These are phyloP conservation scores for Penelope pileata DNA, from an alignment of 2,113 vertebrate species.

Conservation along the genomic window DNA sequence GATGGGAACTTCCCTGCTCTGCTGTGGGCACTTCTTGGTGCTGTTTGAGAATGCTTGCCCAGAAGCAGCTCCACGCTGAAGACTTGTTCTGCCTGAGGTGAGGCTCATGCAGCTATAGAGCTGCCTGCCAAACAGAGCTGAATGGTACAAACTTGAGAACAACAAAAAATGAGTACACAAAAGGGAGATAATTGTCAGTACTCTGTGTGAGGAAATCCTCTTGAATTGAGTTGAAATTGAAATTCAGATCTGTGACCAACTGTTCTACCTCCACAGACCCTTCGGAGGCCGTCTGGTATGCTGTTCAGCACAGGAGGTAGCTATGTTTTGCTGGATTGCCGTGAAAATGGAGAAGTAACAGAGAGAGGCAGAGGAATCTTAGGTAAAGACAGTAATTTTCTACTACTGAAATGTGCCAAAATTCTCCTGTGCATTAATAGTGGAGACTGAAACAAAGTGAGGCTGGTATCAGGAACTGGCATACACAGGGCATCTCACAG, in stretches of 20 bases:
- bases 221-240: not conserved
- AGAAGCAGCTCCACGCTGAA: not conserved
- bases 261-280: not conserved
- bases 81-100: not conserved
- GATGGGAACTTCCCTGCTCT: not conserved
- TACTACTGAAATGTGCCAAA: not conserved
- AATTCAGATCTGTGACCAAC: not conserved
- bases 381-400: not conserved
- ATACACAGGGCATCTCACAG: not conserved
- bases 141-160: not conserved
- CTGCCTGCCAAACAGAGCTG: not conserved
- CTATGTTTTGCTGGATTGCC: not conserved
- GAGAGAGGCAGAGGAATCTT: not conserved
- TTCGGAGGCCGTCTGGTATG: not conserved
- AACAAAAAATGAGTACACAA: not conserved
- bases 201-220: not conserved
- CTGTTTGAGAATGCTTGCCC: not conserved
- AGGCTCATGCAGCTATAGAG: not conserved
- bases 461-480: not conserved
- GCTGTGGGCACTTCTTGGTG: not conserved
- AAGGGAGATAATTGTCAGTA: not conserved
- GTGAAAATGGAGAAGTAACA: not conserved
- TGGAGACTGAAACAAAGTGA: not conserved
- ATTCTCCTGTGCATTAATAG: not conserved
- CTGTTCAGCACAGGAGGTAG: not conserved